Evolutionary conservation across 2,113 vertebrate genomes (phyloP).

Genomic region (Pteruthius melanotis): DNA sequence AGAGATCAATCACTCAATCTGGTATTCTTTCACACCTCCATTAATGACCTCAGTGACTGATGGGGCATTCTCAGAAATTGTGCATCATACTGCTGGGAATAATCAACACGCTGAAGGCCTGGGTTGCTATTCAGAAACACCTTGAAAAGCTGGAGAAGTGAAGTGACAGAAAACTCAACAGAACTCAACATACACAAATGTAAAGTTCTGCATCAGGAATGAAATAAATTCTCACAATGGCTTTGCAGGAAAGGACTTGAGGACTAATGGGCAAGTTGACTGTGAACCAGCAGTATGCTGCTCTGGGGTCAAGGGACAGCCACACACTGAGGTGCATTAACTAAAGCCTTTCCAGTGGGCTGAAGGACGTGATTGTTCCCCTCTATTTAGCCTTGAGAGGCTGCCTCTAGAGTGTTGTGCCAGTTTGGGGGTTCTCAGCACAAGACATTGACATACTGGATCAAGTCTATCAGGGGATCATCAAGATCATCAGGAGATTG

Average conservation of each 20-base stretch:
- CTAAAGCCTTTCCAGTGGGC: neutral
- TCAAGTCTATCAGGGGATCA: neutral
- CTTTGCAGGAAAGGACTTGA: neutral
- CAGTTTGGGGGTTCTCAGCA: neutral
- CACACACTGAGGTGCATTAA: neutral
- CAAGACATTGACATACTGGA: neutral
- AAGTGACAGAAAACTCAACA: neutral
- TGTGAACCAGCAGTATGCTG: neutral
- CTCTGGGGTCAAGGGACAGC: neutral
- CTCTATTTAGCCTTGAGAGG: neutral
- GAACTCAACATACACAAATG: neutral
- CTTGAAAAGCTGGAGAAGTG: neutral
- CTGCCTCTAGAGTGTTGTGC: neutral
- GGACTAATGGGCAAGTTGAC: neutral
- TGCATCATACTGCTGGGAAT: neutral
- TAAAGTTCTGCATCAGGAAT: neutral
- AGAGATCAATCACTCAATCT: neutral
- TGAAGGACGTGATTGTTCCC: neutral
- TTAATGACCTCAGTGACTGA: neutral
- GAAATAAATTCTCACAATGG: neutral
- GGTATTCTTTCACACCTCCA: neutral
- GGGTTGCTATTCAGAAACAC: neutral
- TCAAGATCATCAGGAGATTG: neutral
- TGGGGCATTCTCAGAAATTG: neutral
- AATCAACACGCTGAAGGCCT: neutral